phyloP scores from a whole-genome alignment of 2,113 vertebrate species.

The Nycticebus coucang region DNA sequence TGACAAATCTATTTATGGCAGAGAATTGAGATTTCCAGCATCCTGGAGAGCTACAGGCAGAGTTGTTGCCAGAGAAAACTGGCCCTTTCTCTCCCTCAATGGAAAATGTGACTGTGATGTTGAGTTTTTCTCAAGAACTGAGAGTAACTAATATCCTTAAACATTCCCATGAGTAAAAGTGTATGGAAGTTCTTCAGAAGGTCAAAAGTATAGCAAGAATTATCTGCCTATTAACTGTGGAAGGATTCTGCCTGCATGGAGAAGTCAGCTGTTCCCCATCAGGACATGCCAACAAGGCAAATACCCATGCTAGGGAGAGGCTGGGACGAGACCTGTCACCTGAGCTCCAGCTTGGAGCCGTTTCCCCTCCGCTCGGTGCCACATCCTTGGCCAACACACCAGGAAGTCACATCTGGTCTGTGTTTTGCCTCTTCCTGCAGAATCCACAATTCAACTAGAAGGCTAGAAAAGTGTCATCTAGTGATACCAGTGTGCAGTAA shows the following conservation, averaged over 20 bases:
- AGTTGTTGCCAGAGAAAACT: background rate
- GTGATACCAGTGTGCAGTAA: background rate
- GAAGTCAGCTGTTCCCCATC: background rate
- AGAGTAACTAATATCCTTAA: background rate
- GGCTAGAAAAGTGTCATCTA: background rate
- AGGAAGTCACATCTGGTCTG: background rate
- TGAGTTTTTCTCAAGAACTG: background rate
- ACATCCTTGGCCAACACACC: background rate
- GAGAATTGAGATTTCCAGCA: background rate
- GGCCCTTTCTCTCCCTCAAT: background rate
- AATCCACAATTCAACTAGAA: background rate
- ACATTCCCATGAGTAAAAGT: background rate
- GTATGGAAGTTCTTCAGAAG: background rate
- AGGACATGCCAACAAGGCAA: background rate
- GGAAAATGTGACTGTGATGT: background rate
- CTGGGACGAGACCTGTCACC: background rate
- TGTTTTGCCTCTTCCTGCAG: background rate
- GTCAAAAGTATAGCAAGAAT: background rate
- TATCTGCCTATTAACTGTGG: background rate
- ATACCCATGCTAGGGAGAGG: background rate
- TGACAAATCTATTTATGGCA: background rate
- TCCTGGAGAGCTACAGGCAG: background rate
- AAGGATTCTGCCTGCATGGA: background rate
- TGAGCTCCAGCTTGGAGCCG: background rate
- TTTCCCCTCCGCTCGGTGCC: background rate